A percentile compares a stretch with the other conserved stretches of the same genome.
Conservation (phyloP, 2,797 vertebrate genomes). For the Tapera naevia region DNA sequence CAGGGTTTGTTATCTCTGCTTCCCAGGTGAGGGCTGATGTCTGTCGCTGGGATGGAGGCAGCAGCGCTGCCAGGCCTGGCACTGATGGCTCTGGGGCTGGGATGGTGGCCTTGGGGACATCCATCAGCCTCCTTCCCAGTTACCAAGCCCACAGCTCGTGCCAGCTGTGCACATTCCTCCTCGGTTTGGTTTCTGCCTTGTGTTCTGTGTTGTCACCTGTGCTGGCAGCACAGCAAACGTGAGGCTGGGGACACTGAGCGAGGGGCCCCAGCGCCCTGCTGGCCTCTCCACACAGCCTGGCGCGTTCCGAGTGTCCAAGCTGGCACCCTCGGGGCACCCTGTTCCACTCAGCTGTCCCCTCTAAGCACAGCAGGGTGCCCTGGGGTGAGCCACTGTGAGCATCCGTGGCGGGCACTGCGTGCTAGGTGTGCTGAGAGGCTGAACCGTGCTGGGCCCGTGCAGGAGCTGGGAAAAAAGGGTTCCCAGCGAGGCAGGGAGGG, state of each 20-base stretch:
- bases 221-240: no score
- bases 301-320: no score
- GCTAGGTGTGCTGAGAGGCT: not conserved
- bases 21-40: not conserved
- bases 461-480: no score
- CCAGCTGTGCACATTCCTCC: accelerated
- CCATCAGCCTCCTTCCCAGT: no score
- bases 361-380: not conserved
- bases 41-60: not conserved
- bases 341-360: not conserved
- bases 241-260: no score
- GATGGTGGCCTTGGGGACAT: not conserved
- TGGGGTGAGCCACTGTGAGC: not conserved
- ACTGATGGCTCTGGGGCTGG: not conserved
- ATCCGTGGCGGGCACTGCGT: accelerated
- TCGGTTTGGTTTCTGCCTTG: not conserved
- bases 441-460: no score
- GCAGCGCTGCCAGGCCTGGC: not conserved
- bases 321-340: no score
- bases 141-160: not conserved
- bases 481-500: no score
- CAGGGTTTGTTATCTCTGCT: not conserved
- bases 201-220: not conserved
- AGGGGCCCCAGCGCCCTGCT: no score
- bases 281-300: no score